A percentile compares a stretch with the other conserved stretches of the same genome.
phyloP scores from a whole-genome alignment of 1,140 invertebrate genomes.

The Antheraea pernyi region DNA sequence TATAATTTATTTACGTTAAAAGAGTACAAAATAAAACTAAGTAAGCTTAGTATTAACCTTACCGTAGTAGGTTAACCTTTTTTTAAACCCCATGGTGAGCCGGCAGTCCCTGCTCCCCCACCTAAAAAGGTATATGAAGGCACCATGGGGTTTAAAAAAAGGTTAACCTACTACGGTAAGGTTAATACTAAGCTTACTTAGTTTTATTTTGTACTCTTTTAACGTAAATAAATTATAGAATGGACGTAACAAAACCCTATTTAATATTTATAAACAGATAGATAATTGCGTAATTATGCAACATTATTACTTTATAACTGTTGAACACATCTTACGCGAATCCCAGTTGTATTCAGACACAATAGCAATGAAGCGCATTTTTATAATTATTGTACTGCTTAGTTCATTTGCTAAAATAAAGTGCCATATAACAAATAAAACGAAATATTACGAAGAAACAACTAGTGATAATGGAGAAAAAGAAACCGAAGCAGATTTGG shows the following conservation, averaged over 20 bases:
- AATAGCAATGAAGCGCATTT: conserved; percentile 2
- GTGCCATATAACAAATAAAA: conserved; percentile 15
- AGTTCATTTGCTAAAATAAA: conserved; percentile 14
- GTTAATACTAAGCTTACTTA: no score
- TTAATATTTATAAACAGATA: conserved; percentile 13
- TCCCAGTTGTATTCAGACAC: conserved; percentile 13
- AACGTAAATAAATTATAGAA: background rate
- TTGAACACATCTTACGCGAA: conserved; percentile 22
- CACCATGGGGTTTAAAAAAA: no score
- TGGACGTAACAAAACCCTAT: background rate
- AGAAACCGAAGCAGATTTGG: background rate
- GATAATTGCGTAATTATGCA: conserved; percentile 47
- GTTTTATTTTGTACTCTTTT: no score
- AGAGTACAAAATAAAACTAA: no score
- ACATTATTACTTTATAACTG: conserved; percentile 47
- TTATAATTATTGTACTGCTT: conserved; percentile 2
- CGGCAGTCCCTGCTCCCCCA: no score
- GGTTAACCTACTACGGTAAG: no score
- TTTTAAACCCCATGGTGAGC: no score
- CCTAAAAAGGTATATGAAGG: no score
- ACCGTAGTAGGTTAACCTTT: no score
- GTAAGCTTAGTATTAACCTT: no score
- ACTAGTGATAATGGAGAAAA: background rate
- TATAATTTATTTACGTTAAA: background rate
- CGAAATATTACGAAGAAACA: background rate